Evolutionary conservation across 2,888 invertebrate species (phyloP).

Genomic region (Holacanthella duospinosa): DNA sequence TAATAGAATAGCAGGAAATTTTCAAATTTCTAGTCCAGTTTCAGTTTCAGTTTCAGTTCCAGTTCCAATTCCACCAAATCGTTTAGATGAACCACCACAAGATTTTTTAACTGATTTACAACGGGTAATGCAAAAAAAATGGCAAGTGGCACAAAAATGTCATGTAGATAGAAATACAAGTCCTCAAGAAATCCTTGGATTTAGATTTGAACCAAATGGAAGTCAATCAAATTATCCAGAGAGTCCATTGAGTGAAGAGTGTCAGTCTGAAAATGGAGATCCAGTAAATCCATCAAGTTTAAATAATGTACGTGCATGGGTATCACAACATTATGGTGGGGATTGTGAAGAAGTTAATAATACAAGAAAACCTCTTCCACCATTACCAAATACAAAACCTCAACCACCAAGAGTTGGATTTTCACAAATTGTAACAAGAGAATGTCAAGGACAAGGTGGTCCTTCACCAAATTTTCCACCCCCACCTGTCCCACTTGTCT

Average conservation of each 20-base stretch:
- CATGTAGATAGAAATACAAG: conserved; percentile 76
- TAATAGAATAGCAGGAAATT: no score
- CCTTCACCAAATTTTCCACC: conserved; percentile 6
- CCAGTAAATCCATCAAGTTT: conserved; percentile 9
- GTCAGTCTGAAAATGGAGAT: background rate
- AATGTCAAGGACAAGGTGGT: background rate
- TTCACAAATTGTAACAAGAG: background rate
- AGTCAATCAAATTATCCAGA: background rate
- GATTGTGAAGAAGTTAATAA: background rate
- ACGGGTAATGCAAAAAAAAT: conserved; percentile 80
- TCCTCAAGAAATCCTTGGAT: conserved; percentile 82
- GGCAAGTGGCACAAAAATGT: conserved; percentile 74
- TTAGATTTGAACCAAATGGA: conserved; percentile 46
- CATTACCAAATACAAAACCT: conserved; percentile 5
- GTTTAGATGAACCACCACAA: conserved; percentile 42
- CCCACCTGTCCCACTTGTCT: conserved; percentile 13
- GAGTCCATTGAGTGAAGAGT: background rate
- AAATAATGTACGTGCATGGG: conserved; percentile 35
- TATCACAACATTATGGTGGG: conserved; percentile 33
- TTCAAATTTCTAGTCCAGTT: no score
- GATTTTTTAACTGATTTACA: conserved; percentile 81
- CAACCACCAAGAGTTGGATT: background rate
- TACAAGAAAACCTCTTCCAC: background rate
- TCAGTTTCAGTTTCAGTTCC: no score
- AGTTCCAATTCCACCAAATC: conserved; percentile 43